phyloP scores from a whole-genome alignment of 2,797 vertebrate genomes.

The Hemitrygon akajei region DNA sequence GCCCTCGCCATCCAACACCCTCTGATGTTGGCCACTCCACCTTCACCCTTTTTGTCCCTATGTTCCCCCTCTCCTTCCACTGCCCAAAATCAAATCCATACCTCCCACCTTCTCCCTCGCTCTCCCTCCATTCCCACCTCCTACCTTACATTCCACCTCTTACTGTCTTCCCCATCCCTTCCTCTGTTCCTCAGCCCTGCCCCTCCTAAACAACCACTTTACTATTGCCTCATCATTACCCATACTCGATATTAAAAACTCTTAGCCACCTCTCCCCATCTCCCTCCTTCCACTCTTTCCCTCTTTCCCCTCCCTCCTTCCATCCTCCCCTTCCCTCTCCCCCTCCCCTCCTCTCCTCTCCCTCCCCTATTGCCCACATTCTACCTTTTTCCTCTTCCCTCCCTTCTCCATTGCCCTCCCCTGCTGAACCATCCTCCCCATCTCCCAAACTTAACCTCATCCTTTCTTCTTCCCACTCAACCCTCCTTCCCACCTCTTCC shows the following conservation, averaged over 20 bases:
- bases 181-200: not conserved
- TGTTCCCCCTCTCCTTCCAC: not conserved
- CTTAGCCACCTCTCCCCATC: not conserved
- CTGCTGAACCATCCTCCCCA: conserved; percentile 39
- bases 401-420: not conserved
- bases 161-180: conserved; percentile 28
- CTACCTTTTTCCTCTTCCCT: rapidly evolving
- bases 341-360: conserved; percentile 40
- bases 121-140: not conserved
- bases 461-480: conserved; percentile 44
- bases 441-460: conserved; percentile 44
- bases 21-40: not conserved
- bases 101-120: not conserved
- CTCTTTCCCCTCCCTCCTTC: conserved; percentile 32
- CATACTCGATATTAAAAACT: rapidly evolving
- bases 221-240: not conserved
- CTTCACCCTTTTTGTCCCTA: no score
- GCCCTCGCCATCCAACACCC: no score
- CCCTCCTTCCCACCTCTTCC: conserved; percentile 43
- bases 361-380: conserved; percentile 41
- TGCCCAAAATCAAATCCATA: no score
- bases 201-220: not conserved
- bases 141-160: not conserved
- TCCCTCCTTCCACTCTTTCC: no score
- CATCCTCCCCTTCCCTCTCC: conserved; percentile 19